Base-by-base conservation (phyloP, 2,888 invertebrate genomes). In the Gibbula magus region DNA sequence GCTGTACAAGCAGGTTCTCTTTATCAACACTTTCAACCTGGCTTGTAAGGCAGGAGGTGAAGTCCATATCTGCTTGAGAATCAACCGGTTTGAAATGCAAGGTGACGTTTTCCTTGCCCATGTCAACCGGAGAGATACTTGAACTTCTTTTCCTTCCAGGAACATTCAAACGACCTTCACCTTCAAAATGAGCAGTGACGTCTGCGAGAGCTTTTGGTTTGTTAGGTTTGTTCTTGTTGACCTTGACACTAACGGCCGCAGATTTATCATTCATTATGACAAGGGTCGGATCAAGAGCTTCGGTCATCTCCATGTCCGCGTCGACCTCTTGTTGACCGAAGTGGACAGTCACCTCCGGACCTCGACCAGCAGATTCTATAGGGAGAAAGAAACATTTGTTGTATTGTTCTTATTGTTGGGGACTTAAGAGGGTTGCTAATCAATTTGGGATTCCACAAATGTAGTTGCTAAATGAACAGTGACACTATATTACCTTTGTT, bases 41-140 rank as follows among this genome's bases (percentile, higher is more conserved):
- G n/a, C 73, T 25, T 0, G 73, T 45, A n/a, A 73, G 35, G 22
- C n/a, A 51, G 16, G 66, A 75, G 7, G 67, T 67, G 13, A 79
- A 67, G 29, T 67, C 67, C 79, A 79, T 79, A 22, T 79, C 52
- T 0, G 75, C 79, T 4, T 75, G 53, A 0, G 73, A 67, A 18
- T 70, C 76, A 8, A 66, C 79, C 18, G 5, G 20, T 53, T 76
- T 79, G 70, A 79, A 79, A 54, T 61, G 51, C 4, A 75, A 45
- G 32, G 56, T 79, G 29, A 70, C n/a, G 20, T 70, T 70, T 39
- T 70, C 70, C n/a, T 70, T 70, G 13, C 35, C 70, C 70, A 39
- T 70, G 70, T 70, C 70, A 29, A 39, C 70, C 2, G 32, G 35
- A 16, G 35, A 32, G 18, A 32, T 35, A 70, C 32, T 39, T n/a